phyloP scores from a whole-genome alignment of 1,140 invertebrate species.

The Drosophila rhopaloa region DNA sequence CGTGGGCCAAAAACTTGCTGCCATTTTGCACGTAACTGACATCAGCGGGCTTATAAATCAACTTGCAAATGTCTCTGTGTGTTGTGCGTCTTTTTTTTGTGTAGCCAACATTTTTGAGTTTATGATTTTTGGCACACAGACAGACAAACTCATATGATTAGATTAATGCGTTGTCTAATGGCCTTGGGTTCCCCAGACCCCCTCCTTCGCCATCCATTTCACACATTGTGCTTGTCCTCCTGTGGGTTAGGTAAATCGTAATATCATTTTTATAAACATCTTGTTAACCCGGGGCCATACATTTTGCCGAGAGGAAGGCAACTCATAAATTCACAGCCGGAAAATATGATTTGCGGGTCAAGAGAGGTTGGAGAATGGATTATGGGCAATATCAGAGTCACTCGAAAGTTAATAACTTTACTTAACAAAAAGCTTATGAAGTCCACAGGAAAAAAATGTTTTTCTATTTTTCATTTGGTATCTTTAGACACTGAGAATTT shows the following conservation, averaged over 20 bases:
- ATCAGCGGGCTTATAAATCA: constrained; percentile 81
- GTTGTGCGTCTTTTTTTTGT: not conserved
- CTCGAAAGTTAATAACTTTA: constrained; percentile 5
- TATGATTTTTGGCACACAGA: constrained; percentile 62
- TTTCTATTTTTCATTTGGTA: too few relatives aligned
- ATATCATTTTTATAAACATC: constrained; percentile 55
- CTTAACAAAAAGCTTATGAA: too few relatives aligned
- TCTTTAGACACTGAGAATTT: too few relatives aligned
- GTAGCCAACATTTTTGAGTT: constrained; percentile 62
- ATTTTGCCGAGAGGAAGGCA: constrained; percentile 7
- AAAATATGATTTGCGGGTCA: constrained; percentile 46
- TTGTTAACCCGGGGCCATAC: constrained; percentile 30
- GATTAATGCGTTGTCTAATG: constrained; percentile 80
- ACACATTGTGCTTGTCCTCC: constrained; percentile 29
- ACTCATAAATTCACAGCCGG: constrained; percentile 24
- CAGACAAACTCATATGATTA: constrained; percentile 69
- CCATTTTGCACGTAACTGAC: constrained; percentile 78
- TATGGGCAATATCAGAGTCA: constrained; percentile 18
- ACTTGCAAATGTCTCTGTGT: constrained; percentile 67
- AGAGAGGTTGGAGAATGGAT: constrained; percentile 19
- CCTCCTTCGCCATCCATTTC: constrained; percentile 7
- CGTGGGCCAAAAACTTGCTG: constrained; percentile 54
- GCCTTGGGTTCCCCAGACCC: constrained; percentile 26
- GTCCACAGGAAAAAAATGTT: too few relatives aligned
- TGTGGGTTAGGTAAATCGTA: constrained; percentile 56